A percentile compares a stretch with the other conserved stretches of the same genome.
phyloP scores from a whole-genome alignment of 1,140 invertebrate species.

The Lerema accius region DNA sequence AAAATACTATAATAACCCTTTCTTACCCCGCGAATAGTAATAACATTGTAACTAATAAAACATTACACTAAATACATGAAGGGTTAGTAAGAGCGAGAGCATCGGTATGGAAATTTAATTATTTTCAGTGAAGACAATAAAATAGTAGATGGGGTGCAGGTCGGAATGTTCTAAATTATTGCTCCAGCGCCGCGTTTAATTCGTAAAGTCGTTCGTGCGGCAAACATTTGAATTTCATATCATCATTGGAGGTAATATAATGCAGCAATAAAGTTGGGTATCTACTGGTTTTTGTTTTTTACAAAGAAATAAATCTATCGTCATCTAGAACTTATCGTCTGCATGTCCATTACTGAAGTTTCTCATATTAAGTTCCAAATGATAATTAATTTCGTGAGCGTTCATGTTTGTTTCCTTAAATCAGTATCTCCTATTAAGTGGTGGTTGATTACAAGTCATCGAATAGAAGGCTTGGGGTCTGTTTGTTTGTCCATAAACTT shows the following conservation, averaged over 20 bases:
- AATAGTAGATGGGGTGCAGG: constrained; percentile 29
- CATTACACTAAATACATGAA: not conserved
- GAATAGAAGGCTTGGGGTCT: too few relatives aligned
- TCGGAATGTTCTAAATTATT: constrained; percentile 37
- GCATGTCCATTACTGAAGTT: too few relatives aligned
- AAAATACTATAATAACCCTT: too few relatives aligned
- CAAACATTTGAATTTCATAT: constrained; percentile 28
- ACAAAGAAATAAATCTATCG: too few relatives aligned
- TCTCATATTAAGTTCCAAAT: too few relatives aligned
- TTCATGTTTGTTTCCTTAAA: too few relatives aligned
- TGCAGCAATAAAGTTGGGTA: not conserved
- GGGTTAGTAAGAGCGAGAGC: constrained; percentile 1
- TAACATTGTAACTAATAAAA: not conserved
- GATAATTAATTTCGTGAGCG: too few relatives aligned
- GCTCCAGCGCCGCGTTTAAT: constrained; percentile 19
- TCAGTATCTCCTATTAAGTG: too few relatives aligned
- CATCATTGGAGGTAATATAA: not conserved
- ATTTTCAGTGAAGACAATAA: constrained; percentile 43
- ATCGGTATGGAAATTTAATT: constrained; percentile 47
- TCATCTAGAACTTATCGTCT: too few relatives aligned
- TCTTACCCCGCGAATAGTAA: too few relatives aligned
- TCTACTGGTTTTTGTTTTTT: not conserved
- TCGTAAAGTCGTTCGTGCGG: constrained; percentile 11
- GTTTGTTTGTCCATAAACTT: too few relatives aligned
- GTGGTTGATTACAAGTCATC: too few relatives aligned